Base-by-base conservation (phyloP, 2,113 vertebrate genomes). In the Nipponia nippon region DNA sequence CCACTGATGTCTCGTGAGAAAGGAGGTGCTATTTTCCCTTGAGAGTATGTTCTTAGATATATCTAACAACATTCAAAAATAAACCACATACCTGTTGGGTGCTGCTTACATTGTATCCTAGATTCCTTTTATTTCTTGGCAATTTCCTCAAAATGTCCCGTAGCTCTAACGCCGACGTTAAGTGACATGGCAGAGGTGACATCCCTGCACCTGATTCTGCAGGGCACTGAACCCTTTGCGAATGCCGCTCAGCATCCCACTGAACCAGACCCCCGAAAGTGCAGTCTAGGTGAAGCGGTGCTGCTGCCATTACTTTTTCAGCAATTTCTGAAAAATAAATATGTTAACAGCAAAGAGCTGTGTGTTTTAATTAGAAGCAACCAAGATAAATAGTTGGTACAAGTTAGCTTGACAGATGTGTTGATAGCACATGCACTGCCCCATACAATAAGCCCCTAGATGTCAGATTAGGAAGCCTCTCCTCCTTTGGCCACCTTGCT, bases 241-340 rank as follows among this genome's bases (percentile, higher is more conserved):
- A 44, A n/a, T 0, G 0, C 66, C 32, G 6, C 55, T 65, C 55
- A 59, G 30, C 66, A 53, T 21, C 38, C 36, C 17, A 2, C 15
- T 10, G 44, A 27, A 38, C 46, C 42, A 52, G 58, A 19, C 22
- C 59, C 20, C 23, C 0, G 2, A 27, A 32, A 0, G 2, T 13
- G 9, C 26, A 13, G 53, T 16, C n/a, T 32, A 22, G 20, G 4
- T 13, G 22, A 58, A 58, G 46, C 1, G 0, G 30, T 46, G 44
- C 55, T 69, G 66, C 47, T 82, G 55, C 47, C 18, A 2, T 63
- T 47, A 7, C 21, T 87, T 63, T 30, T 7, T 40, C 77, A 61
- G 32, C 49, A 21, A 20, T 58, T 83, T 49, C 10, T 63, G 66
- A 83, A 30, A 53, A 65, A 6, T 42, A 52, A 47, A 25, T 22